Conservation (phyloP, 2,797 vertebrate species). For the Eidolon dupreanum region DNA sequence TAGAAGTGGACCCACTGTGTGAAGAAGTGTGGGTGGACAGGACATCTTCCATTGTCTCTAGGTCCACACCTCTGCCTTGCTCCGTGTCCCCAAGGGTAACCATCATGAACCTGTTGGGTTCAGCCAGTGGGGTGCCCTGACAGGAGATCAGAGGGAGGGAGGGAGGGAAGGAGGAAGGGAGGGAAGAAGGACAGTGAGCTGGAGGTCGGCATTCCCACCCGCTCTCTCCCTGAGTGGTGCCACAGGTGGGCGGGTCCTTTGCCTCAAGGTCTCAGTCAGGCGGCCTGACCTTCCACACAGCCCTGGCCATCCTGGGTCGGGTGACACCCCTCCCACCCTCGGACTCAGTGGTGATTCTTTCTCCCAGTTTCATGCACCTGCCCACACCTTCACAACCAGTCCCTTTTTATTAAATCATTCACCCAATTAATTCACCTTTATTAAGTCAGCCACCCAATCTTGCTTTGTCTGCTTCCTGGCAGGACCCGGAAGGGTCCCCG, state of each 20-base stretch:
- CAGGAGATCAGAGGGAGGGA: background rate
- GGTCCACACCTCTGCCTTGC: background rate
- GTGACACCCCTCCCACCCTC: background rate
- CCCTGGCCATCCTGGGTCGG: too few species aligned
- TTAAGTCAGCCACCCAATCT: background rate
- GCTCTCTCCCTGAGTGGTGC: background rate
- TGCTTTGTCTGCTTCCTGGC: background rate
- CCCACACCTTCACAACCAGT: background rate
- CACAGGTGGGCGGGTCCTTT: fast-evolving
- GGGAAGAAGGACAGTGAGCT: background rate
- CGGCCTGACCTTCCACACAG: too few species aligned
- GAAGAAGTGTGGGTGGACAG: background rate
- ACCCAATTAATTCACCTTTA: too few species aligned
- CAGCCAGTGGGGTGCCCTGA: background rate
- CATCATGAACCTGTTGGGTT: background rate
- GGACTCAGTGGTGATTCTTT: background rate
- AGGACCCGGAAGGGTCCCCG: background rate
- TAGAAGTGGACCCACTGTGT: too few species aligned
- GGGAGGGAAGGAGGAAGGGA: background rate
- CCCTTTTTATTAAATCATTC: background rate
- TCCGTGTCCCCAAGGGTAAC: background rate
- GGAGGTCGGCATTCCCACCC: fast-evolving
- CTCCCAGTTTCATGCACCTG: background rate
- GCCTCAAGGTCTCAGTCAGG: background rate
- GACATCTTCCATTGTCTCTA: background rate